Conservation (phyloP, 2,888 invertebrate species). For the Biston stratarius region DNA sequence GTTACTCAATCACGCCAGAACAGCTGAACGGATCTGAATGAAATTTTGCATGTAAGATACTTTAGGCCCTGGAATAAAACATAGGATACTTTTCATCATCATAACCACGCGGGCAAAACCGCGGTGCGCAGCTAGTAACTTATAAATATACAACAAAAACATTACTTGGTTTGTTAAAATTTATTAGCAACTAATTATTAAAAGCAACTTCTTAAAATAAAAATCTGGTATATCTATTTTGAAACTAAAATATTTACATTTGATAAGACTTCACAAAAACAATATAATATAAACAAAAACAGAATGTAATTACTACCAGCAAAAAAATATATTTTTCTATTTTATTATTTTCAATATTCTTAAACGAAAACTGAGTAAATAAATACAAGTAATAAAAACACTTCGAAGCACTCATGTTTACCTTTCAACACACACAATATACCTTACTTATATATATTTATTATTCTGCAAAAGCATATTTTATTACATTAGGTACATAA, state of each 20-base stretch:
- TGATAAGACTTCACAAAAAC: slow-evolving; percentile 37
- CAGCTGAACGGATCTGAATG: no score
- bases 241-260: slow-evolving; percentile 53
- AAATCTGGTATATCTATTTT: slow-evolving; percentile 50
- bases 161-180: slow-evolving; percentile 57
- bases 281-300: slow-evolving; percentile 30
- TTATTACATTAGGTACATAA: slow-evolving; percentile 8
- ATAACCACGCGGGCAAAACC: no score
- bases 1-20: no score
- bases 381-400: slow-evolving; percentile 13
- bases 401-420: slow-evolving; percentile 11
- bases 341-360: slow-evolving; percentile 3
- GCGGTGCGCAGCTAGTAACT: no score
- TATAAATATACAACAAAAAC: slow-evolving; percentile 30
- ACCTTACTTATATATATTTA: slow-evolving; percentile 19
- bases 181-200: slow-evolving; percentile 72
- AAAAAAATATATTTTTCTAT: slow-evolving; percentile 9
- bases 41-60: no score
- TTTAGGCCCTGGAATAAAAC: no score
- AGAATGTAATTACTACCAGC: slow-evolving; percentile 1
- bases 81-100: no score
- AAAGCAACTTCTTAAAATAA: slow-evolving; percentile 64
- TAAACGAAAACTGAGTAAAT: slow-evolving; percentile 20
- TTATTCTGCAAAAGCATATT: slow-evolving; percentile 27
- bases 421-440: slow-evolving; percentile 24